phyloP scores from a whole-genome alignment of 2,113 vertebrate genomes.

The Thamnophis sirtalis region DNA sequence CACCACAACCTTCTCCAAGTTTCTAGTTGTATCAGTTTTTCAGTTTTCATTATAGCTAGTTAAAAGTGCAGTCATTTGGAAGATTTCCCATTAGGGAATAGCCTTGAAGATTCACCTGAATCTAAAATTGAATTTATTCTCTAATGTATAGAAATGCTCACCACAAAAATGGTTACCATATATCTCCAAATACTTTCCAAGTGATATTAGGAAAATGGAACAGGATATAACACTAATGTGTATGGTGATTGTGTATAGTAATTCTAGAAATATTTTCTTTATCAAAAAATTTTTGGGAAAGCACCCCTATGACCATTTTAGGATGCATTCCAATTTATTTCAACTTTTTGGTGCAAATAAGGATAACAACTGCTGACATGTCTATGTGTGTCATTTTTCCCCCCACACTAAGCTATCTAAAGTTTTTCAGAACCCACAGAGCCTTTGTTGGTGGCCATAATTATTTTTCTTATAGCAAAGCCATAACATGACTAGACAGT shows the following conservation, averaged over 20 bases:
- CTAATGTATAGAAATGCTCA: not conserved
- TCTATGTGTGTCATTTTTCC: slow-evolving; percentile 22
- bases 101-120: not conserved
- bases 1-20: not conserved
- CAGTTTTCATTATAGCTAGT: not conserved
- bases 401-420: slow-evolving; percentile 11
- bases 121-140: not conserved
- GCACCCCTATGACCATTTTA: not conserved
- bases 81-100: not conserved
- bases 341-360: slow-evolving; percentile 21
- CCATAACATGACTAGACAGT: not conserved
- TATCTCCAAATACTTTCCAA: not conserved
- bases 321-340: slow-evolving; percentile 6
- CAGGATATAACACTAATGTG: not conserved
- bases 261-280: not conserved
- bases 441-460: slow-evolving; percentile 27
- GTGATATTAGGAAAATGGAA: not conserved
- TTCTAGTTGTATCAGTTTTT: not conserved
- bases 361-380: not conserved
- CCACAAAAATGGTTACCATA: not conserved
- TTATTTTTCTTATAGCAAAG: not conserved
- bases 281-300: not conserved
- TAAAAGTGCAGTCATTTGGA: not conserved
- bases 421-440: not conserved
- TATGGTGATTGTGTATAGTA: not conserved